Conservation (phyloP, 2,113 vertebrate genomes). For the Candoia aspera region DNA sequence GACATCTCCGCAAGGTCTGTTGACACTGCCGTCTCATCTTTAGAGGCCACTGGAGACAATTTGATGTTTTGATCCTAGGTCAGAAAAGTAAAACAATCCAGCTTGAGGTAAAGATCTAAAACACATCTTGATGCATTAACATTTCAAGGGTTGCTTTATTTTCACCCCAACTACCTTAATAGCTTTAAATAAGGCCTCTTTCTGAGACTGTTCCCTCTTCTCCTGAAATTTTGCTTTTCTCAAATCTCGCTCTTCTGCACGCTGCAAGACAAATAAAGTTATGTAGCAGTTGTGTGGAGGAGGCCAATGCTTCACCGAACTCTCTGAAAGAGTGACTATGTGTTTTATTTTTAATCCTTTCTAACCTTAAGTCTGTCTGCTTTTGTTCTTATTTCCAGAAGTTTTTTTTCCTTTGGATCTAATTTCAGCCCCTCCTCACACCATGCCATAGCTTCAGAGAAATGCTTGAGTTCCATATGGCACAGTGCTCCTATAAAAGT, state of each 20-base stretch:
- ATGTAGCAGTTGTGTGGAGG: neutral
- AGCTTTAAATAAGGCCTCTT: slow-evolving; percentile 78
- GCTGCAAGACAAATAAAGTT: slow-evolving; percentile 66
- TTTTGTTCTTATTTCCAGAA: slow-evolving; percentile 82
- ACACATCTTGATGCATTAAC: neutral
- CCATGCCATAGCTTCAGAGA: slow-evolving; percentile 83
- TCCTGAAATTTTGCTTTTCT: slow-evolving; percentile 84
- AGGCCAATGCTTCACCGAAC: neutral
- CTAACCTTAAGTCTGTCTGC: slow-evolving; percentile 89
- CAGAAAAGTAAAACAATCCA: neutral
- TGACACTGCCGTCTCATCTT: slow-evolving; percentile 70
- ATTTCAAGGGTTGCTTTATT: neutral
- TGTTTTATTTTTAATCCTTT: neutral
- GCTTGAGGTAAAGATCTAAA: neutral
- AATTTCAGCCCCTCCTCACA: slow-evolving; percentile 88
- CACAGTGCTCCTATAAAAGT: slow-evolving; percentile 85
- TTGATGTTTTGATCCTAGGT: slow-evolving; percentile 85
- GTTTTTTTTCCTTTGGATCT: slow-evolving; percentile 84
- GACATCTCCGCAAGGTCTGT: slow-evolving; percentile 68
- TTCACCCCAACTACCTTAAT: slow-evolving; percentile 77
- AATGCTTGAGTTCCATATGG: slow-evolving; percentile 84
- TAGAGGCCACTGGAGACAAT: slow-evolving; percentile 58
- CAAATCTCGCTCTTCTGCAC: slow-evolving; percentile 82
- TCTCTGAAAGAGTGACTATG: fast-evolving
- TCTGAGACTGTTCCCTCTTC: slow-evolving; percentile 76